Conservation (phyloP, 2,888 invertebrate genomes). For the Leptopilina myrica region DNA sequence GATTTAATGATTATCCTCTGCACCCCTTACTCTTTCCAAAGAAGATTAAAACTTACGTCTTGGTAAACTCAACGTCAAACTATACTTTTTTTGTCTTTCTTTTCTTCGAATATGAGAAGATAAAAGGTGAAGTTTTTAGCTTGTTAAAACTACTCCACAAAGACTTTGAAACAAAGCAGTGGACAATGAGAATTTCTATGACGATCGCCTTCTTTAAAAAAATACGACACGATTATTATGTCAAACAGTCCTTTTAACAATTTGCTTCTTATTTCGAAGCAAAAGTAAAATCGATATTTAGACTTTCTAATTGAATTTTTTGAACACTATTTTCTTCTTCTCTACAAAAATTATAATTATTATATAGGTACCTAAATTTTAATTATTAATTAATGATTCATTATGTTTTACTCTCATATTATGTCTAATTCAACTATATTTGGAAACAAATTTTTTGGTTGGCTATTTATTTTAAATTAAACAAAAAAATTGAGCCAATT, state of each 20-base stretch:
- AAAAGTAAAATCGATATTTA: background rate
- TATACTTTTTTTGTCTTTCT: background rate
- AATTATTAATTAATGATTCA: no score
- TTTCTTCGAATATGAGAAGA: constrained; percentile 8
- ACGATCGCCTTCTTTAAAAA: background rate
- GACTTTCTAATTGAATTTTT: background rate
- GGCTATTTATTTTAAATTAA: no score
- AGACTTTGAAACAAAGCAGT: constrained; percentile 60
- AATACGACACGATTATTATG: constrained; percentile 1
- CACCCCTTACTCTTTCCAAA: background rate
- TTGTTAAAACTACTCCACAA: constrained; percentile 61
- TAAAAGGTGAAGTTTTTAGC: constrained; percentile 58
- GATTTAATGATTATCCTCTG: constrained; percentile 60
- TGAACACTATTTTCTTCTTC: background rate
- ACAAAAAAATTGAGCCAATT: no score
- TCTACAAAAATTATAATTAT: no score
- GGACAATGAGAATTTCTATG: constrained; percentile 46
- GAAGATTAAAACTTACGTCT: constrained; percentile 66
- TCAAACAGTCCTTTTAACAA: background rate
- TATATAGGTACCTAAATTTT: no score
- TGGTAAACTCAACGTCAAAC: constrained; percentile 55
- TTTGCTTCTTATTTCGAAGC: background rate
- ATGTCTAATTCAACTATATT: no score
- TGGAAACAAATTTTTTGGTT: no score
- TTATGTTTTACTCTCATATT: no score